phyloP scores from a whole-genome alignment of 2,797 vertebrate species.

The Chrysocyon brachyurus region DNA sequence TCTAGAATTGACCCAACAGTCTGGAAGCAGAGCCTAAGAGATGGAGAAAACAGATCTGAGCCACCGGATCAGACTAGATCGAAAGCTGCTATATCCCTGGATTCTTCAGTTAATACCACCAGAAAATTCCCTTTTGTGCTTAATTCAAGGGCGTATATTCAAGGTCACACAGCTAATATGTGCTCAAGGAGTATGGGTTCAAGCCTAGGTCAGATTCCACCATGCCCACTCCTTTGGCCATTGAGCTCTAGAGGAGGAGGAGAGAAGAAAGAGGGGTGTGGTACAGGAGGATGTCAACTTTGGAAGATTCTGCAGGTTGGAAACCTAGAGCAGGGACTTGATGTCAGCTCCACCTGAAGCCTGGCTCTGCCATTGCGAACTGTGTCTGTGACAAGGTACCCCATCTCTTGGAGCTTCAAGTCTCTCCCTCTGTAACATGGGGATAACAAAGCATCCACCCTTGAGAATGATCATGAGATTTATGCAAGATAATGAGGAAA shows the following conservation, averaged over 20 bases:
- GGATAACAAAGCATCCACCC: neutral
- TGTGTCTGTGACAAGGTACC: neutral
- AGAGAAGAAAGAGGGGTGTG: neutral
- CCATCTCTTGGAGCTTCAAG: neutral
- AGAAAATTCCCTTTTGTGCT: neutral
- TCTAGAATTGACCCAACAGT: neutral
- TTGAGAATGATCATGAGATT: neutral
- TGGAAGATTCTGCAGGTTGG: neutral
- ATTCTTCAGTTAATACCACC: neutral
- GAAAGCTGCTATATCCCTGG: neutral
- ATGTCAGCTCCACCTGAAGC: neutral
- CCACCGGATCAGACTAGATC: neutral
- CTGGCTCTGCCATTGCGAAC: neutral
- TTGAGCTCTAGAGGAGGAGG: neutral
- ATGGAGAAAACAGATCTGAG: neutral
- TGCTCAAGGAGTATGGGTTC: neutral
- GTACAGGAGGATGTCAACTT: neutral
- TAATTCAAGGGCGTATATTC: neutral
- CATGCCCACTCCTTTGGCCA: neutral
- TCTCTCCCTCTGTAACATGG: neutral
- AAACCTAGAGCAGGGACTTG: neutral
- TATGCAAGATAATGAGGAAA: neutral
- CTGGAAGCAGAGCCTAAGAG: neutral
- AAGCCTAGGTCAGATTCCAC: neutral
- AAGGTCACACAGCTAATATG: neutral